Percentiles rank a stretch among this genome's conserved stretches.
These are phyloP conservation scores for Drosophila paulistorum DNA, from an alignment of 1,140 invertebrate species.

Conservation along the genomic window DNA sequence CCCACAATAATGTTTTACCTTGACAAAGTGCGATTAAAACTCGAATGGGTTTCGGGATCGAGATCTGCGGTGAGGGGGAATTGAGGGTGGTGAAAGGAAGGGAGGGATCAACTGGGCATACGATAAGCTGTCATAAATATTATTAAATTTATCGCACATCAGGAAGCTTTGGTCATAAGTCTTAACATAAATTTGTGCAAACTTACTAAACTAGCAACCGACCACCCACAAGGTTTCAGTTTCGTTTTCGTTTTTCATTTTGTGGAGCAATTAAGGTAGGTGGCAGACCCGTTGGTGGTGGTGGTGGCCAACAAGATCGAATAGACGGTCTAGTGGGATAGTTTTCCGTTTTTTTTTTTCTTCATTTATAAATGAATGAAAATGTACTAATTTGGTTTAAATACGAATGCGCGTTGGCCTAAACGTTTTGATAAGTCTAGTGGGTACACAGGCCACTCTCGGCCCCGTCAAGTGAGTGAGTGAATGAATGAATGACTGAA, in stretches of 20 bases:
- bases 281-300: not conserved
- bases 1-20: conserved; percentile 37
- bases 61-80: not conserved
- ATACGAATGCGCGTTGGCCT: conserved; percentile 39
- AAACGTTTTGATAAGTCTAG: conserved; percentile 45
- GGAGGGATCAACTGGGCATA: not conserved
- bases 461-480: not conserved
- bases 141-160: conserved; percentile 29
- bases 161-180: conserved; percentile 3
- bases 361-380: conserved; percentile 68
- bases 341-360: conserved; percentile 13
- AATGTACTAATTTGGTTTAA: conserved; percentile 62
- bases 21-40: conserved; percentile 69
- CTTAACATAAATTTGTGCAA: conserved; percentile 17
- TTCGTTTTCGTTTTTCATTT: not conserved
- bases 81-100: not conserved
- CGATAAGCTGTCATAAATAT: conserved; percentile 43
- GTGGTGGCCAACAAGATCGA: not conserved
- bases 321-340: not conserved
- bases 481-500: conserved; percentile 1
- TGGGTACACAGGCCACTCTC: not conserved
- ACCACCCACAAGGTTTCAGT: conserved; percentile 10
- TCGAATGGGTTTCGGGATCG: conserved; percentile 38
- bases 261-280: not conserved
- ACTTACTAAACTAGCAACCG: not conserved